Conservation (phyloP, 2,888 invertebrate species). For the Mythimna impura region DNA sequence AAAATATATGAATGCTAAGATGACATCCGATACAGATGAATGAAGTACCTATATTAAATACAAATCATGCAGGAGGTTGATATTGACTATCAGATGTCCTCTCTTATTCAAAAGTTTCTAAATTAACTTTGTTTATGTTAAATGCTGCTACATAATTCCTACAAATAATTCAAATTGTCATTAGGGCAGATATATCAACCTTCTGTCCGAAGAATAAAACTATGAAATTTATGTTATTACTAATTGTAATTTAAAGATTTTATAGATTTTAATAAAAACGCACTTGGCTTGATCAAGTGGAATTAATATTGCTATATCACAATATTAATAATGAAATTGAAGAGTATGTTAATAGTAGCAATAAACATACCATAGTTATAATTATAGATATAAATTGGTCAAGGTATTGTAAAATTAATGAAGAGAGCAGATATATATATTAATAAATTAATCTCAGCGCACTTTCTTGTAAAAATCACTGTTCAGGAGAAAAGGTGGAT, state of each 20-base stretch:
- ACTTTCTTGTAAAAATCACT: constrained; percentile 47
- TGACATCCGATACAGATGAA: neutral
- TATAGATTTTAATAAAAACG: constrained; percentile 10
- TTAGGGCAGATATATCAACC: neutral
- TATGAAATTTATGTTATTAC: neutral
- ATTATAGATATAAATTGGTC: neutral
- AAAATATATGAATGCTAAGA: no score
- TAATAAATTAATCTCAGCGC: neutral
- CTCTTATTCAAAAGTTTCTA: neutral
- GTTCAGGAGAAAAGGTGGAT: constrained; percentile 16
- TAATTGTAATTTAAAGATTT: constrained; percentile 10
- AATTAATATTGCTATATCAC: constrained; percentile 5
- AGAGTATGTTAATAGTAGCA: neutral
- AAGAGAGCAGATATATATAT: neutral
- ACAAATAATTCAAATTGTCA: constrained; percentile 3
- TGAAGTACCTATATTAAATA: neutral
- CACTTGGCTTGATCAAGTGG: constrained; percentile 6
- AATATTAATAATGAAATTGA: neutral
- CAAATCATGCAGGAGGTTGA: no score
- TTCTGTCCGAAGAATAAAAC: neutral
- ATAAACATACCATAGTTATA: constrained; percentile 1
- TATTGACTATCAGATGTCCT: neutral
- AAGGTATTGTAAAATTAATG: constrained; percentile 1
- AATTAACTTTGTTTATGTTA: neutral
- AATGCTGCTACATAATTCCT: neutral